Base-by-base conservation (phyloP, 2,113 vertebrate genomes). In the Lutjanus erythropterus region DNA sequence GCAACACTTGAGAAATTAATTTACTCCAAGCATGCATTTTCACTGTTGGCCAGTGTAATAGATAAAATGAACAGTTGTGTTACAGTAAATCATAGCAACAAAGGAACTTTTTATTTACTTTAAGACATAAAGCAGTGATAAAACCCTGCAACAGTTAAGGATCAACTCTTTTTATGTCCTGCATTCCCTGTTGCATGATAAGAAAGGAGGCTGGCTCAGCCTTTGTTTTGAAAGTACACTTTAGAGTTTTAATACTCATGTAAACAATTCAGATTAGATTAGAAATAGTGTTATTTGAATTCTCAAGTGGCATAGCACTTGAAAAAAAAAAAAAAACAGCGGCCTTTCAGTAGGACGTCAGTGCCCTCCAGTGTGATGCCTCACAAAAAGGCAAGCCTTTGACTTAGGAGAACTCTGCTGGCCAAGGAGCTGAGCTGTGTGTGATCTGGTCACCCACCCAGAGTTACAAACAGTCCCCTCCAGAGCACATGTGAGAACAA, bases 381-480 rank as follows among this genome's bases (percentile, higher is more conserved):
- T 74, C 6, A 60, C 68, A 72, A 77, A 81, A 81, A 70, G 86
- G 53, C 79, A 37, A 83, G 50, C 53, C 81, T 78, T 71, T 91
- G 68, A 79, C 75, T 85, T 8, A 53, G 60, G 46, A 70, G 75
- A 70, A 41, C 81, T 78, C 29, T 69, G 61, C 62, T 27, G 78
- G 84, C 76, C 86, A 77, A 79, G 81, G 72, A 80, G 79, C 71
- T 10, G 56, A 64, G 78, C 80, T 82, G 80, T 92, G 84, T 90
- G 90, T 90, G 90, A 92, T 92, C 91, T 81, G 76, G 87, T 91
- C 90, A 74, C 89, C 86, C 91, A 91, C 87, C 86, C 76, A 74
- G 75, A 86, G 90, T 83, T 88, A 86, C 90, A 89, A 85, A 88
- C 86, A 85, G 83, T 87, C 85, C 87, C 65, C 80, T 84, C 88